These are phyloP conservation scores for Champsocephalus gunnari DNA, from an alignment of 2,797 vertebrate genomes.

Conservation along the genomic window DNA sequence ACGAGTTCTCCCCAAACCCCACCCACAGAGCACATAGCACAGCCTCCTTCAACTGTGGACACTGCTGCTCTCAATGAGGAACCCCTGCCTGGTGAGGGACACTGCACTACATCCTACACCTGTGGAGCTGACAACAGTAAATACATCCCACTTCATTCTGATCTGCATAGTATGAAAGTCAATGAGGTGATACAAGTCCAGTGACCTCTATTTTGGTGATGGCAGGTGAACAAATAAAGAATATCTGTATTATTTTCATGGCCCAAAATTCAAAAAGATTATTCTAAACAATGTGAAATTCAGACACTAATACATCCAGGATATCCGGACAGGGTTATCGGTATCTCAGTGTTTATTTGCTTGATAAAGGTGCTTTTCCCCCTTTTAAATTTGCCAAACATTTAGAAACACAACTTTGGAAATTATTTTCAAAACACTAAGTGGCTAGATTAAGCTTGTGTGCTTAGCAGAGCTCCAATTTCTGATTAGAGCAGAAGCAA, in stretches of 20 bases:
- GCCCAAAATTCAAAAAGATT: neutral
- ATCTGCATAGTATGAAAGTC: neutral
- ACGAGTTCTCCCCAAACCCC: slow-evolving; percentile 86
- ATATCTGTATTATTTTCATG: neutral
- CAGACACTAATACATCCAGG: neutral
- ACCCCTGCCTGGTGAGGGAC: slow-evolving; percentile 80
- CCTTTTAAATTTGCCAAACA: neutral
- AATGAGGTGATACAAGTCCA: neutral
- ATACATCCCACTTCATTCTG: neutral
- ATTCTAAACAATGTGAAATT: neutral
- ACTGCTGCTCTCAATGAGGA: slow-evolving; percentile 89
- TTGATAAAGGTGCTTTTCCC: neutral
- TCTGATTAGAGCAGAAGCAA: neutral
- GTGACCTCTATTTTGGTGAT: neutral
- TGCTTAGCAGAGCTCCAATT: neutral
- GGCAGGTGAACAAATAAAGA: neutral
- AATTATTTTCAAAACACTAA: neutral
- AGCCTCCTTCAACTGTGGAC: slow-evolving; percentile 89
- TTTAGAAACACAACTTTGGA: neutral
- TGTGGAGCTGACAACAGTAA: slow-evolving; percentile 21
- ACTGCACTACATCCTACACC: slow-evolving; percentile 35
- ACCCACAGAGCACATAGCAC: slow-evolving; percentile 85
- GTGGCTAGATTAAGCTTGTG: neutral
- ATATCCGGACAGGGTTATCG: neutral
- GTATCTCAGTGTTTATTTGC: neutral